Percentiles rank a stretch among this genome's conserved stretches.
These are phyloP conservation scores for Araneus ventricosus DNA, from an alignment of 1,140 invertebrate genomes.

Conservation along the genomic window DNA sequence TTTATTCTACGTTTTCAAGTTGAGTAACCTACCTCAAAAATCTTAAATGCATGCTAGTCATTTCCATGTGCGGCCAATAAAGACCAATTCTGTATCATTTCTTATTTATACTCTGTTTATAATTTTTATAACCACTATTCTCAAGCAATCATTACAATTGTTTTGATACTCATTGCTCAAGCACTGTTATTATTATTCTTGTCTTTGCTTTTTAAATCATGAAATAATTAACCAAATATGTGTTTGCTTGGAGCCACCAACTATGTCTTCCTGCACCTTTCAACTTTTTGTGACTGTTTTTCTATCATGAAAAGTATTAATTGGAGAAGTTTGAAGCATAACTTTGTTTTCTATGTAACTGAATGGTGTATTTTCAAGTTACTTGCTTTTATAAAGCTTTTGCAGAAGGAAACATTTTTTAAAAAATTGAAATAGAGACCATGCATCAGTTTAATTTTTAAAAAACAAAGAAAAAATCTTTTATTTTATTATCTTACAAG, in stretches of 20 bases:
- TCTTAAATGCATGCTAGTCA: neutral
- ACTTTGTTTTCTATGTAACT: neutral
- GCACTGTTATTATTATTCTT: neutral
- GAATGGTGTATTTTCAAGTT: neutral
- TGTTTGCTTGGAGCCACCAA: neutral
- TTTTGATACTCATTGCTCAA: constrained; percentile 29
- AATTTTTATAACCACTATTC: neutral
- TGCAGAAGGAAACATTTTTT: neutral
- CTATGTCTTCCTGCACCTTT: neutral
- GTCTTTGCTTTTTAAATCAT: neutral
- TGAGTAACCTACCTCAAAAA: neutral
- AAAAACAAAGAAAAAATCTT: no score
- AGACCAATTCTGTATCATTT: neutral
- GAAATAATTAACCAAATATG: neutral
- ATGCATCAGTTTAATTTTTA: no score
- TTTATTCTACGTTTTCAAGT: neutral
- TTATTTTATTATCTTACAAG: no score
- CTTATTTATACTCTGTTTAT: no score
- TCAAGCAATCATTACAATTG: neutral
- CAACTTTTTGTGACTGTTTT: neutral
- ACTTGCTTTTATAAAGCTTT: neutral
- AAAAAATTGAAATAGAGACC: neutral
- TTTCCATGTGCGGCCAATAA: neutral
- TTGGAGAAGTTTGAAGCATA: neutral
- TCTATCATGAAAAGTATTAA: neutral